These are phyloP conservation scores for Eristalinus aeneus DNA, from an alignment of 2,888 invertebrate genomes.

Conservation along the genomic window DNA sequence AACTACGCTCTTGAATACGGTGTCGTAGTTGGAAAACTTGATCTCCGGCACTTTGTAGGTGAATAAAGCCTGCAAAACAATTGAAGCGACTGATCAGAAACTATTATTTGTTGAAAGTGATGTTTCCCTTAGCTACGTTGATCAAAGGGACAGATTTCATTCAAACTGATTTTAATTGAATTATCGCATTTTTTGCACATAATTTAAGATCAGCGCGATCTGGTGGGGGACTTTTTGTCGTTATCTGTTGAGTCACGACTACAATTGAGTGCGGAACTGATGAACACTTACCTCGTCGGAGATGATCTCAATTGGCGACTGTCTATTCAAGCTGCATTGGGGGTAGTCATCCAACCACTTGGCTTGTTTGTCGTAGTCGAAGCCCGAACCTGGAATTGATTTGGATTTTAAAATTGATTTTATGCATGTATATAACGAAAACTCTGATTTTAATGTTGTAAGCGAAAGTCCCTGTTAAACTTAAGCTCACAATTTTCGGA, in stretches of 20 bases:
- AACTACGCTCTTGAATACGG: conserved; percentile 18
- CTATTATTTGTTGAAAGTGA: too few species aligned
- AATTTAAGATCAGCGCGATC: not conserved
- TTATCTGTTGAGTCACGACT: not conserved
- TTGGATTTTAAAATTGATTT: too few species aligned
- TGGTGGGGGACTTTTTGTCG: not conserved
- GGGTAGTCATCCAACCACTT: conserved; percentile 69
- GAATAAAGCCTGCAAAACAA: conserved; percentile 37
- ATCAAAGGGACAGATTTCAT: too few species aligned
- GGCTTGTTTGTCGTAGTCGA: conserved; percentile 68
- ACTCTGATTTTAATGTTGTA: too few species aligned
- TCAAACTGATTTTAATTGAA: too few species aligned
- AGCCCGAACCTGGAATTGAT: conserved; percentile 23
- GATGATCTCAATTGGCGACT: conserved; percentile 72
- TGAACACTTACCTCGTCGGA: conserved; percentile 64
- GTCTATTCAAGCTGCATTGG: conserved; percentile 61
- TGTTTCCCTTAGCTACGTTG: too few species aligned
- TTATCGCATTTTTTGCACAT: too few species aligned
- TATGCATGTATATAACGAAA: too few species aligned
- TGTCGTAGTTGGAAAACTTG: conserved; percentile 62
- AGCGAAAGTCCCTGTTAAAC: too few species aligned
- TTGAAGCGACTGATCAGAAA: not conserved
- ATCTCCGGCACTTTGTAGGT: conserved; percentile 48
- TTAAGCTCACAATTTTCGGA: too few species aligned
- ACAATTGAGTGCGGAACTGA: too few species aligned